Evolutionary conservation across 2,113 vertebrate species (phyloP).

Genomic region (Coptodon rendalli): DNA sequence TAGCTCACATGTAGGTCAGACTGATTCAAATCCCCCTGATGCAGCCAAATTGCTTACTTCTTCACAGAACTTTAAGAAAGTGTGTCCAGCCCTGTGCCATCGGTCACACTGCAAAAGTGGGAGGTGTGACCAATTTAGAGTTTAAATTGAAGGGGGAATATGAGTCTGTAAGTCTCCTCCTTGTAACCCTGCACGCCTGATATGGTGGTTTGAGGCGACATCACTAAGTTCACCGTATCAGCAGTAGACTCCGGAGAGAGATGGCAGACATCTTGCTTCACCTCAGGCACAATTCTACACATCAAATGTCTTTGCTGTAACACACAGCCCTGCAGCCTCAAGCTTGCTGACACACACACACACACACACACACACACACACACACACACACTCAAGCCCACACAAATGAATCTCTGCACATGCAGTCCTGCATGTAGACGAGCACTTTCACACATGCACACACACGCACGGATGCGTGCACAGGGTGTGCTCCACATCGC

Average conservation of each 20-base stretch:
- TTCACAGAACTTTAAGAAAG: conserved; percentile 46
- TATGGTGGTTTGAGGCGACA: conserved; percentile 68
- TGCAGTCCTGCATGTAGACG: not conserved
- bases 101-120: conserved; percentile 53
- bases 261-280: conserved; percentile 72
- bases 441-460: not conserved
- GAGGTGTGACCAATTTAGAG: conserved; percentile 56
- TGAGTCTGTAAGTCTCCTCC: conserved; percentile 42
- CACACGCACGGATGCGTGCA: not conserved
- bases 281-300: conserved; percentile 67
- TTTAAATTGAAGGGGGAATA: conserved; percentile 57
- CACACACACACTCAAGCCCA: conserved; percentile 10
- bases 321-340: conserved; percentile 51
- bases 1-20: conserved; percentile 56
- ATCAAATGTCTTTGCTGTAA: conserved; percentile 68
- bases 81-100: conserved; percentile 50
- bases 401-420: conserved; percentile 27
- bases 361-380: conserved; percentile 3
- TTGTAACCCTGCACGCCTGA: conserved; percentile 57
- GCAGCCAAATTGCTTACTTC: conserved; percentile 37
- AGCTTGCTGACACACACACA: conserved; percentile 12
- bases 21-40: conserved; percentile 38
- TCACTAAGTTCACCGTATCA: conserved; percentile 62
- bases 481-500: conserved; percentile 45
- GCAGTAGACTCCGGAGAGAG: conserved; percentile 62